Conservation (phyloP, 1,140 invertebrate genomes). For the Drosophila nigromelanica region DNA sequence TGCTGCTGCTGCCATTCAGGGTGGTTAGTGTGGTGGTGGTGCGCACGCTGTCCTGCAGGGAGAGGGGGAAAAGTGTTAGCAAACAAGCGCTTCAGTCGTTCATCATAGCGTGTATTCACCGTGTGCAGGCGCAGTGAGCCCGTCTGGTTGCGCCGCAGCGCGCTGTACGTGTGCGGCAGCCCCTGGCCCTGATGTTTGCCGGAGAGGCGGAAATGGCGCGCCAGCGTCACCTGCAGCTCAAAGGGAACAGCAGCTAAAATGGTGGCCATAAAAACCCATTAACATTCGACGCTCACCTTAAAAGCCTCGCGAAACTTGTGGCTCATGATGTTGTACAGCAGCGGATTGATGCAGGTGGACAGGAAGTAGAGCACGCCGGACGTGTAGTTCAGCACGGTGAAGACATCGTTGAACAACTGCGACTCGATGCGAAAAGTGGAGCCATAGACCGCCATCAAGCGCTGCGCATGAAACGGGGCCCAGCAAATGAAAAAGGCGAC, state of each 20-base stretch:
- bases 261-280: background rate
- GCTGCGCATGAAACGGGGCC: conserved; percentile 96
- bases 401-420: conserved; percentile 84
- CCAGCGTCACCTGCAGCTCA: conserved; percentile 58
- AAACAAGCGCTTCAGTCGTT: background rate
- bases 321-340: conserved; percentile 95
- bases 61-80: conserved; percentile 14
- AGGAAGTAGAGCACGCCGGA: conserved; percentile 90
- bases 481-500: conserved; percentile 97
- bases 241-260: background rate
- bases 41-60: conserved; percentile 75
- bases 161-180: conserved; percentile 71
- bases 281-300: conserved; percentile 86
- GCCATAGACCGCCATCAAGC: conserved; percentile 90
- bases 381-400: conserved; percentile 87
- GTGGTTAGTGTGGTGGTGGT: conserved; percentile 80
- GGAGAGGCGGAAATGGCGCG: conserved; percentile 64
- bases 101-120: conserved; percentile 43
- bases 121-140: conserved; percentile 70
- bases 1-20: conserved; percentile 50
- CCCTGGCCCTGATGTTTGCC: conserved; percentile 56
- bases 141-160: conserved; percentile 63
- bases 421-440: conserved; percentile 73
- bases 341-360: conserved; percentile 91
- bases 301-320: conserved; percentile 93